Evolutionary conservation across 2,113 vertebrate species (phyloP).

Genomic region (Rhinoderma darwinii): DNA sequence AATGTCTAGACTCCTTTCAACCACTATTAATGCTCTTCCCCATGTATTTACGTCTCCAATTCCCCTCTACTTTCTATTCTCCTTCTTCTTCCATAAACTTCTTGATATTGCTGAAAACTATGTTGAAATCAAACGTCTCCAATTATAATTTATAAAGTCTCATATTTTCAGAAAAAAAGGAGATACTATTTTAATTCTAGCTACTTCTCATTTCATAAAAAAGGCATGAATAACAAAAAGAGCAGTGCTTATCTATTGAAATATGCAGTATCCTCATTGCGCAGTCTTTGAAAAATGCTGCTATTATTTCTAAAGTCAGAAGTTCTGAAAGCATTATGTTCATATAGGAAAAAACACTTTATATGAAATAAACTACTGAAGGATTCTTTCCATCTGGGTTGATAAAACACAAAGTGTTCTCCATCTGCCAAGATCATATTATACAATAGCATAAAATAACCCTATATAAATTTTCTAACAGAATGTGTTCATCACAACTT

Average conservation of each 20-base stretch:
- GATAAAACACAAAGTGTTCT: conserved; percentile 2
- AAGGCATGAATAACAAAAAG: not conserved
- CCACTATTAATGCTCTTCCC: too few relatives aligned
- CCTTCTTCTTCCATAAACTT: too few relatives aligned
- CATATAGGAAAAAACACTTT: not conserved
- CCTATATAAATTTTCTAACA: not conserved
- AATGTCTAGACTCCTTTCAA: too few relatives aligned
- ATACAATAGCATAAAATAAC: conserved; percentile 18
- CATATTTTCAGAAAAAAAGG: not conserved
- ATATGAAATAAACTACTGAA: not conserved
- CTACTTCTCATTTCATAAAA: not conserved
- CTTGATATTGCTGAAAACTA: too few relatives aligned
- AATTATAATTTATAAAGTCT: not conserved
- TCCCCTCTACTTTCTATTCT: too few relatives aligned
- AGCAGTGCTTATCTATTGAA: not conserved
- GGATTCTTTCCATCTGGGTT: conserved; percentile 12
- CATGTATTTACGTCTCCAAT: too few relatives aligned
- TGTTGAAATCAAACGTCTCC: too few relatives aligned
- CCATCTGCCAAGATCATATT: not conserved
- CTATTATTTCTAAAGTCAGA: conserved; percentile 1
- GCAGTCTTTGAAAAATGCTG: not conserved
- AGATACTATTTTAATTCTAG: not conserved
- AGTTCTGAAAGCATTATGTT: not conserved
- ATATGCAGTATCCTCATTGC: not conserved
- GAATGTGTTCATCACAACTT: not conserved